Conservation (phyloP, 1,140 invertebrate genomes). For the Ceratina japonica region DNA sequence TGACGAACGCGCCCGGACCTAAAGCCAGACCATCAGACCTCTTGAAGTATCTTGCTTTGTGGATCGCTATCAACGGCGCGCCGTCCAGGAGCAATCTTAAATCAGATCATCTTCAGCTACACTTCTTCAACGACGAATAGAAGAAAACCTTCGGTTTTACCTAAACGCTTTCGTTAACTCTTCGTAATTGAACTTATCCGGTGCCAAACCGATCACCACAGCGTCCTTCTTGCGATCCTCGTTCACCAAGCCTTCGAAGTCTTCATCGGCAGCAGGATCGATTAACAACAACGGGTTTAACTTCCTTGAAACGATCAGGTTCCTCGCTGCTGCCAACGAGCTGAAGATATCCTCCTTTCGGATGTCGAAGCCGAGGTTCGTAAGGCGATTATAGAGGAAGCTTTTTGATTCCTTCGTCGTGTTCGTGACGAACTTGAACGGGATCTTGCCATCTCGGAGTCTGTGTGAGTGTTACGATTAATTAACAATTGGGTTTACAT, state of each 20-base stretch:
- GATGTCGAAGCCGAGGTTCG: slow-evolving; percentile 86
- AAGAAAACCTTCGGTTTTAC: too few species aligned
- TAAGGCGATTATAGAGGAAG: slow-evolving; percentile 83
- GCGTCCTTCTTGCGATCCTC: slow-evolving; percentile 81
- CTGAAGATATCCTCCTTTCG: slow-evolving; percentile 88
- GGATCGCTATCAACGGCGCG: slow-evolving; percentile 89
- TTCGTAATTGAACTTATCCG: slow-evolving; percentile 88
- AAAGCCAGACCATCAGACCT: slow-evolving; percentile 86
- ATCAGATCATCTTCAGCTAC: background rate
- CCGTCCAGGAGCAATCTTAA: slow-evolving; percentile 83
- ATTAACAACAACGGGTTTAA: slow-evolving; percentile 87
- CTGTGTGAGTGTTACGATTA: slow-evolving; percentile 72
- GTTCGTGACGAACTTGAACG: slow-evolving; percentile 88
- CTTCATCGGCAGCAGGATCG: slow-evolving; percentile 85
- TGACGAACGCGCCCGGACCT: slow-evolving; percentile 92
- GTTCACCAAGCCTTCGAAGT: slow-evolving; percentile 84
- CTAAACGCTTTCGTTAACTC: slow-evolving; percentile 89
- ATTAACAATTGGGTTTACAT: too few species aligned
- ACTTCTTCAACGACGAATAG: too few species aligned
- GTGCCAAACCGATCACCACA: slow-evolving; percentile 91
- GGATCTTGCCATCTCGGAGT: slow-evolving; percentile 81
- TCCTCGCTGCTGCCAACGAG: slow-evolving; percentile 86
- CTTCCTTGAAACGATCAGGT: slow-evolving; percentile 80
- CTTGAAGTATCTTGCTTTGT: slow-evolving; percentile 91
- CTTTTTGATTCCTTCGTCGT: slow-evolving; percentile 90